Percentiles rank a stretch among this genome's conserved stretches.
Evolutionary conservation across 2,113 vertebrate species (phyloP).

Genomic region (Nycticorax nycticorax): DNA sequence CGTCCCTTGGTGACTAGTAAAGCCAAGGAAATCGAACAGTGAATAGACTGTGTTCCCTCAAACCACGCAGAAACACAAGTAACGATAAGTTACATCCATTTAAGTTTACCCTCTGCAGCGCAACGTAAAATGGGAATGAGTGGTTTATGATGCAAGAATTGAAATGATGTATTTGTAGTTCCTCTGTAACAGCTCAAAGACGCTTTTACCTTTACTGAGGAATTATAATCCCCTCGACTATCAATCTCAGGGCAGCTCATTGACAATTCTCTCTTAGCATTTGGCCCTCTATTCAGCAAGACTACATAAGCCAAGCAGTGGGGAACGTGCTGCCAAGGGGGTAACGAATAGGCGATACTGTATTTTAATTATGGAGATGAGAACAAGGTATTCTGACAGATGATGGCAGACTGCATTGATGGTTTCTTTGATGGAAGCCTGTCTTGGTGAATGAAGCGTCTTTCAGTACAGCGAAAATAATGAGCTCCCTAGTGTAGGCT

Average conservation of each 20-base stretch:
- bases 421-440: constrained; percentile 47
- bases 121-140: background rate
- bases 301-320: background rate
- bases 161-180: background rate
- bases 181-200: background rate
- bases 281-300: background rate
- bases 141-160: background rate
- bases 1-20: constrained; percentile 11
- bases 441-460: constrained; percentile 24
- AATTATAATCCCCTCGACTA: background rate
- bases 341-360: background rate
- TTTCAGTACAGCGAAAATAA: constrained; percentile 42
- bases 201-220: background rate
- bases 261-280: background rate
- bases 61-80: background rate
- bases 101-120: background rate
- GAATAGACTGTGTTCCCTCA: background rate
- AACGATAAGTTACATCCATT: background rate
- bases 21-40: constrained; percentile 18
- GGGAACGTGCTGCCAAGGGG: background rate
- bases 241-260: background rate
- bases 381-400: constrained; percentile 16
- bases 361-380: constrained; percentile 22
- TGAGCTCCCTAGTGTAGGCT: constrained; percentile 58
- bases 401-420: constrained; percentile 11